Percentiles rank a stretch among this genome's conserved stretches.
Conservation (phyloP, 2,888 invertebrate species). For the Oxycera nigricornis region DNA sequence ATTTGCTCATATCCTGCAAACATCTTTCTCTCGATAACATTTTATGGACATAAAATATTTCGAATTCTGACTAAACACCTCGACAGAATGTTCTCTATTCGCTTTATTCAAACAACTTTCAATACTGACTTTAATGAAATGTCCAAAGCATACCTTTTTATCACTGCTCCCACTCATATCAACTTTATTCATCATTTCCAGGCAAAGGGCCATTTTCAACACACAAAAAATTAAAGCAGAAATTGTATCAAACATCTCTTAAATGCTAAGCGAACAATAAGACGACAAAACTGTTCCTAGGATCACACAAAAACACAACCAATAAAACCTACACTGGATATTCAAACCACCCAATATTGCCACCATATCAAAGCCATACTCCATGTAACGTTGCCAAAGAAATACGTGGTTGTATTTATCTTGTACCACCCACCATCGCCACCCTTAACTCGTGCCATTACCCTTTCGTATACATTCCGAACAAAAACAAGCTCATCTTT, state of each 20-base stretch:
- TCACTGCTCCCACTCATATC: no score
- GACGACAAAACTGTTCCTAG: constrained; percentile 19
- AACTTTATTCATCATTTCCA: no score
- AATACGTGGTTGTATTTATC: constrained; percentile 25
- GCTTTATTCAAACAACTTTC: no score
- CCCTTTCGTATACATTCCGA: background rate
- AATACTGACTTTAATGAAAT: no score
- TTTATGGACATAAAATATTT: no score
- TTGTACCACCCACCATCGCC: background rate
- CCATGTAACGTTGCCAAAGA: constrained; percentile 17
- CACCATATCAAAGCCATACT: constrained; percentile 22
- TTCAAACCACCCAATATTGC: constrained; percentile 37
- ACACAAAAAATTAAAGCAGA: background rate
- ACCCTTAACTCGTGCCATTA: background rate
- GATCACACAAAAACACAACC: background rate
- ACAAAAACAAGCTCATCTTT: constrained; percentile 26
- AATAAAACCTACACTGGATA: constrained; percentile 38
- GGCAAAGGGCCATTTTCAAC: no score
- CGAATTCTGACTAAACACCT: no score
- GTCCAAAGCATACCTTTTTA: no score
- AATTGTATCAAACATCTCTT: background rate
- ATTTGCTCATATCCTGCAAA: no score
- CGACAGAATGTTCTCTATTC: no score
- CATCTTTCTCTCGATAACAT: no score
- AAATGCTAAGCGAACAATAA: constrained; percentile 9